Conservation (phyloP, 2,888 invertebrate genomes). For the Apotomis capreana region DNA sequence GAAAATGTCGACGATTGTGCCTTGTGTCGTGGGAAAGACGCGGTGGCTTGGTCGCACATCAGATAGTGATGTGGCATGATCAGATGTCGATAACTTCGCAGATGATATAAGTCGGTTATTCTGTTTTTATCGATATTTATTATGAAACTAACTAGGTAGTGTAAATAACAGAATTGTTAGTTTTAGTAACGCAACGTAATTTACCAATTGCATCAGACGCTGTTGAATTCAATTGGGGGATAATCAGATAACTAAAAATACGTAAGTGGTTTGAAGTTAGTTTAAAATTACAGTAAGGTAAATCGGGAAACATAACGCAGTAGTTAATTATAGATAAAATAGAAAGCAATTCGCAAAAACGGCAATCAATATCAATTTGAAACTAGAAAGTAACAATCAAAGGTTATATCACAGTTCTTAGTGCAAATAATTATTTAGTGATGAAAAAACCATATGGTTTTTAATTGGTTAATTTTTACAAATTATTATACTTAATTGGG, state of each 20-base stretch:
- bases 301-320: too few species aligned
- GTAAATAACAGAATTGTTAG: too few species aligned
- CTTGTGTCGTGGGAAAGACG: conserved; percentile 71
- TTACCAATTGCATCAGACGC: not conserved
- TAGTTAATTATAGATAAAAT: not conserved
- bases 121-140: not conserved
- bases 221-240: not conserved
- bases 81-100: conserved; percentile 46
- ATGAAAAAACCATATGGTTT: conserved; percentile 1
- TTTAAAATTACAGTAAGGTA: too few species aligned
- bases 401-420: conserved; percentile 11
- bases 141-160: too few species aligned
- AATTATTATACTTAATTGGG: conserved; percentile 19
- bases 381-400: conserved; percentile 11
- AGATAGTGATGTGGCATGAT: conserved; percentile 53
- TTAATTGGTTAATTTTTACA: conserved; percentile 21
- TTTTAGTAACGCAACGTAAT: not conserved
- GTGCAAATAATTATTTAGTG: not conserved
- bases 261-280: not conserved
- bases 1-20: conserved; percentile 66
- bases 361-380: not conserved
- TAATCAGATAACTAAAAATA: not conserved
- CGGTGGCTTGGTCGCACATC: conserved; percentile 55
- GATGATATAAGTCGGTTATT: not conserved
- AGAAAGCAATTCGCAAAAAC: not conserved